These are phyloP conservation scores for Mustelus asterias DNA, from an alignment of 2,113 vertebrate species.

Conservation along the genomic window DNA sequence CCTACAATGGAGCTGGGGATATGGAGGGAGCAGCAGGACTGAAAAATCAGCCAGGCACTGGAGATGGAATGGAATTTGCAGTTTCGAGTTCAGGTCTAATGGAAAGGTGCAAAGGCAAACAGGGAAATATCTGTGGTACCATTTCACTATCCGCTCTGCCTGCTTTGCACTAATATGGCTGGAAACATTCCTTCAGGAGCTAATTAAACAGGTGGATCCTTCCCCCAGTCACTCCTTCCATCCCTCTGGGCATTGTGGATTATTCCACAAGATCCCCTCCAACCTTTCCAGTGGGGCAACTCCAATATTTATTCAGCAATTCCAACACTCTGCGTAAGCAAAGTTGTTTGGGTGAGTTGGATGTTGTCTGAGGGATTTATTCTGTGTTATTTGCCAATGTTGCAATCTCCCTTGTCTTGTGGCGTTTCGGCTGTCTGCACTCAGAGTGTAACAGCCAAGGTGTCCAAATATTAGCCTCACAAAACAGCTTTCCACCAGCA, in stretches of 20 bases:
- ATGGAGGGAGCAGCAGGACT: background rate
- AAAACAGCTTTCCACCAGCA: background rate
- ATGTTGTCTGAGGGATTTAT: background rate
- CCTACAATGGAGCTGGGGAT: background rate
- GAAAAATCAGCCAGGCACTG: background rate
- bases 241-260: background rate
- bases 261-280: background rate
- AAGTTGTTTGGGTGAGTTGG: background rate
- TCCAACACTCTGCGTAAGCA: background rate
- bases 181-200: background rate
- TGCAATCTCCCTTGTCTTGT: background rate
- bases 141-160: background rate
- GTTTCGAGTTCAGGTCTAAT: background rate
- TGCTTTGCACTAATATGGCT: background rate
- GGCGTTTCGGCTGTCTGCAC: background rate
- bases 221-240: background rate
- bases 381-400: background rate
- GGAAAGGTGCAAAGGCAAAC: background rate
- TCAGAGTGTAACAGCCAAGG: background rate
- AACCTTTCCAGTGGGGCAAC: background rate
- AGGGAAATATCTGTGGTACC: background rate
- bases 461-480: background rate
- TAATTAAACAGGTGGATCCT: background rate
- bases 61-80: background rate
- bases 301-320: background rate